Percentiles rank a stretch among this genome's conserved stretches.
These are phyloP conservation scores for Dryas iulia DNA, from an alignment of 1,140 invertebrate genomes.

Conservation along the genomic window DNA sequence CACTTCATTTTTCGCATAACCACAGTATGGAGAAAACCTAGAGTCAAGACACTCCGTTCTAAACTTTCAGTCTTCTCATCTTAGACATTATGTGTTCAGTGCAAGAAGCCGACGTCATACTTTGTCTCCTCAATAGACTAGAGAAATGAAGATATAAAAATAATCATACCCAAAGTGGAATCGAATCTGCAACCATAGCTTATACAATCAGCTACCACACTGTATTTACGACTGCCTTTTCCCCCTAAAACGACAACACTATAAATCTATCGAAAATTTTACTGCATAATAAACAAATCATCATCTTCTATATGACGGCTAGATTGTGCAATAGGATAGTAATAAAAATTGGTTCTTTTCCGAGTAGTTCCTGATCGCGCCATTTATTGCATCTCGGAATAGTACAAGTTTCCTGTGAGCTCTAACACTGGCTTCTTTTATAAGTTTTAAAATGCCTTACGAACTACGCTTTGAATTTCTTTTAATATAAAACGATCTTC, in stretches of 20 bases:
- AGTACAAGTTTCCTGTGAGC: conserved; percentile 60
- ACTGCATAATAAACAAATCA: conserved; percentile 10
- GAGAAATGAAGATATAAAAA: too few relatives aligned
- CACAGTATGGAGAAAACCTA: too few relatives aligned
- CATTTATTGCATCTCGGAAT: conserved; percentile 70
- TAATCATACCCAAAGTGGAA: too few relatives aligned
- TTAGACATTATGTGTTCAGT: too few relatives aligned
- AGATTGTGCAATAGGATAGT: conserved; percentile 29
- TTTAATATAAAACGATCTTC: conserved; percentile 32
- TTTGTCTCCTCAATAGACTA: too few relatives aligned
- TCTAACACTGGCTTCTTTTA: conserved; percentile 59
- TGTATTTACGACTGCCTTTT: not conserved
- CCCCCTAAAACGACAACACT: not conserved
- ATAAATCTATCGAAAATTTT: not conserved
- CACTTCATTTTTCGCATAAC: too few relatives aligned
- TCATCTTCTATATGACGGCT: conserved; percentile 12
- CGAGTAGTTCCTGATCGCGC: conserved; percentile 60
- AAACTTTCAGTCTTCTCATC: too few relatives aligned
- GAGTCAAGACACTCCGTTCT: too few relatives aligned
- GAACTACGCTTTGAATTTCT: conserved; percentile 37
- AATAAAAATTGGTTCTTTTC: conserved; percentile 57
- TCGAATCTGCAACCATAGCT: too few relatives aligned
- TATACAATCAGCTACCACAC: too few relatives aligned
- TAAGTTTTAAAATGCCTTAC: conserved; percentile 64
- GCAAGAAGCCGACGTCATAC: too few relatives aligned